Conservation (phyloP, 2,888 invertebrate species). For the Drosophila mettleri region DNA sequence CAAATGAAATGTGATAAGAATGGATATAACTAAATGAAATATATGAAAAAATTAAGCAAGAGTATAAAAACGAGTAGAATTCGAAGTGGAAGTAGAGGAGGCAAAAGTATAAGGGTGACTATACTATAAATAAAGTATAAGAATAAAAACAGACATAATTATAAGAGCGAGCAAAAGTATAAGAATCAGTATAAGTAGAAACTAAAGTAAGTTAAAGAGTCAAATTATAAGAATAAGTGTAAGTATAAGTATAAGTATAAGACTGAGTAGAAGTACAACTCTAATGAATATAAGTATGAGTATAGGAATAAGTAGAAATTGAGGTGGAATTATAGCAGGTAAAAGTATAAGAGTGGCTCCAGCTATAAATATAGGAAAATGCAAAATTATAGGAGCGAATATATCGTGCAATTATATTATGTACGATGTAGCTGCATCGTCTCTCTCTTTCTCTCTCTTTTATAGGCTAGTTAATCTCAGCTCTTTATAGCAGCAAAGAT, state of each 20-base stretch:
- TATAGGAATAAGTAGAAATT: not conserved
- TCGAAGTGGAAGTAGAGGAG: not conserved
- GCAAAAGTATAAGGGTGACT: not conserved
- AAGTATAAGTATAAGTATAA: not conserved
- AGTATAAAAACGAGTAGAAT: not conserved
- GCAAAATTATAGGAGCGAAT: not conserved
- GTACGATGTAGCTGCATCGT: too few species aligned
- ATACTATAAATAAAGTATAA: not conserved
- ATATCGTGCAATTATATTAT: too few species aligned
- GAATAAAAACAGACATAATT: not conserved
- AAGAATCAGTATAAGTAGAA: not conserved
- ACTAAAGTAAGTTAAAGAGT: too few species aligned
- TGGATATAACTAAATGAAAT: not conserved
- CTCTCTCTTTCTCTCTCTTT: too few species aligned
- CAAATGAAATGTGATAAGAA: not conserved
- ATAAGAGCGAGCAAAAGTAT: not conserved
- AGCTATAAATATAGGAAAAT: not conserved
- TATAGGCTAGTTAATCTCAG: not conserved
- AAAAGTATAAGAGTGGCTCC: not conserved
- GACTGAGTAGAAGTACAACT: not conserved
- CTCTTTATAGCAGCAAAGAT: not conserved
- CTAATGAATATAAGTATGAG: not conserved
- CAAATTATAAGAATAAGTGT: not conserved
- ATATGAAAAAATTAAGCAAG: too few species aligned
- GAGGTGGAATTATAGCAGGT: not conserved